These are phyloP conservation scores for Drosophila nebulosa DNA, from an alignment of 1,140 invertebrate genomes.

Conservation along the genomic window DNA sequence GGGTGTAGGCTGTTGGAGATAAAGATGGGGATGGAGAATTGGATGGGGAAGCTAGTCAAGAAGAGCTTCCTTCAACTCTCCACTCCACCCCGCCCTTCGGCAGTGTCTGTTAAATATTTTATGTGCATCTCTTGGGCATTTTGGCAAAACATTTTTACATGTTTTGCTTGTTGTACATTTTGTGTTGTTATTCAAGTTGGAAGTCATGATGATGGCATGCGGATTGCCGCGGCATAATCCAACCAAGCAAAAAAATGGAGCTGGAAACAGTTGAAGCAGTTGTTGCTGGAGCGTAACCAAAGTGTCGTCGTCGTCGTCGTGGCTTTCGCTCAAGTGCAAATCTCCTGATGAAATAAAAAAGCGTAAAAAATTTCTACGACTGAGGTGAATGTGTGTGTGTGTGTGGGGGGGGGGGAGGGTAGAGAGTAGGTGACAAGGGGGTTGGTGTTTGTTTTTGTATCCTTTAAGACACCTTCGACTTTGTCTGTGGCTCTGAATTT, in stretches of 20 bases:
- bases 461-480: constrained; percentile 17
- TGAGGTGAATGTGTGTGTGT: neutral
- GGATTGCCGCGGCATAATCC: constrained; percentile 71
- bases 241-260: constrained; percentile 33
- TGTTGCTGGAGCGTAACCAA: constrained; percentile 73
- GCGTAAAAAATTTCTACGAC: constrained; percentile 61
- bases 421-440: neutral
- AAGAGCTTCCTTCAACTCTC: neutral
- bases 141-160: constrained; percentile 78
- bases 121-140: constrained; percentile 78
- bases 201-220: constrained; percentile 64
- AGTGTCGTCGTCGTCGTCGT: constrained; percentile 50
- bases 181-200: constrained; percentile 46
- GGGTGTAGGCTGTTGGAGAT: neutral
- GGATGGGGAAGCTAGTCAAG: neutral
- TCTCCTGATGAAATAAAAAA: constrained; percentile 79
- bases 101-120: constrained; percentile 77
- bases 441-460: constrained; percentile 3
- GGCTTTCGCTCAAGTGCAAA: constrained; percentile 73
- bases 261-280: neutral
- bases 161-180: constrained; percentile 35
- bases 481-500: constrained; percentile 72
- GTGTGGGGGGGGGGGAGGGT: no score
- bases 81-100: neutral
- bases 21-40: no score